Base-by-base conservation (phyloP, 92 coral and sea anemone genomes). In the Phymanthus crucifer region DNA sequence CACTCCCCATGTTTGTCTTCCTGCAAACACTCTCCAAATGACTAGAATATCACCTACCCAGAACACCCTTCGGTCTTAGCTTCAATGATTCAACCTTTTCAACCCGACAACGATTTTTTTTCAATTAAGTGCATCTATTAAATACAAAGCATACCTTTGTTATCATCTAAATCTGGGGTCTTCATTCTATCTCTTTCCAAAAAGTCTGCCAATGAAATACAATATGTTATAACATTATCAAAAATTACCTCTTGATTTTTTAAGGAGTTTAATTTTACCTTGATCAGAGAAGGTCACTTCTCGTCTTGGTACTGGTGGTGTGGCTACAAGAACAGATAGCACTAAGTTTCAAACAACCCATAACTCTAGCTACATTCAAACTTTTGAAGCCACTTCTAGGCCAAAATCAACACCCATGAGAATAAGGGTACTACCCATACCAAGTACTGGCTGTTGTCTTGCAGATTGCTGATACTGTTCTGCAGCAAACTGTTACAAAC, bases 171-270 rank as follows among this genome's bases (percentile, higher is more conserved):
- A 45, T 82, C 93, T 8, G 97, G 97, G 7, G 97, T 86, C 66
- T 82, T 92, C 12, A 87, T 91, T 75, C 97, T 76, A 64, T 92
- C 97, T 75, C 97, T 84, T 36, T 81, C 76, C 13, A 69, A 34
- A 33, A 84, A 70, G 32, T 86, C 91, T 75, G 85, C 80, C 64
- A 57, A 37, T 4, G 40, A 74, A 40, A 34, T 33, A 70, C 17
- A 40, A n/a, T 67, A 31, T 23, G 9, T 23, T 11, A 24, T 18
- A 29, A 26, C 24, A 2, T 21, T 32, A 12, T 11, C 3, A 6
- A 3, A 29, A 7, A 26, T 14, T 32, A 8, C 11, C 19, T 8
- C n/a, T 24, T 31, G 2, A 27, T 26, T 32, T 5, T 2, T 69
- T 33, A 69, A 69, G 21, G 17, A 1, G 54, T 31, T 12, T n/a